Evolutionary conservation across 2,888 invertebrate genomes (phyloP).

Genomic region (Machimus rusticus): DNA sequence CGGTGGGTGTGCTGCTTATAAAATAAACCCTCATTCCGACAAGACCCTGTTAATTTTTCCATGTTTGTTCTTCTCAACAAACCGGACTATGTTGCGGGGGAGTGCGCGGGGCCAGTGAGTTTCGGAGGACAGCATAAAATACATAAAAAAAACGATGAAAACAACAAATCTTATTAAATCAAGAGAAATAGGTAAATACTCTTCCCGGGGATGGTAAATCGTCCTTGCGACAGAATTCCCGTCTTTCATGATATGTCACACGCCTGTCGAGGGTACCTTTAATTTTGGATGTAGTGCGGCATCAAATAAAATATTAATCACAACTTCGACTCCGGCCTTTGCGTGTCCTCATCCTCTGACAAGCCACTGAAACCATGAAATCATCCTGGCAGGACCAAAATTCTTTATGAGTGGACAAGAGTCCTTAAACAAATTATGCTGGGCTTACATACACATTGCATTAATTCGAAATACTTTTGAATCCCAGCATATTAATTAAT

Average conservation of each 20-base stretch:
- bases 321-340: not conserved
- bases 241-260: not conserved
- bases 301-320: constrained; percentile 11
- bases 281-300: not conserved
- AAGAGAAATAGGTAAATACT: not conserved
- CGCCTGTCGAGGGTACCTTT: not conserved
- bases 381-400: not conserved
- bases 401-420: not conserved
- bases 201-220: not conserved
- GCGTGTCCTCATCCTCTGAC: not conserved
- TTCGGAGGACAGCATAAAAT: not conserved
- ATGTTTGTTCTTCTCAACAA: not conserved
- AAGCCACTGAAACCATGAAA: not conserved
- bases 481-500: too few species aligned
- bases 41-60: not conserved
- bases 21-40: not conserved
- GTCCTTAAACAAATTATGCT: not conserved
- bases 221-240: not conserved
- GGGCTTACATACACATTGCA: too few species aligned
- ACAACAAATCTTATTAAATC: not conserved
- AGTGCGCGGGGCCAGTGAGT: not conserved
- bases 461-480: too few species aligned
- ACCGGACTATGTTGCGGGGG: not conserved
- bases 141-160: not conserved
- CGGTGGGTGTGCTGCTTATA: not conserved